Conservation (phyloP, 2,888 invertebrate species). For the Brassicogethes aeneus region DNA sequence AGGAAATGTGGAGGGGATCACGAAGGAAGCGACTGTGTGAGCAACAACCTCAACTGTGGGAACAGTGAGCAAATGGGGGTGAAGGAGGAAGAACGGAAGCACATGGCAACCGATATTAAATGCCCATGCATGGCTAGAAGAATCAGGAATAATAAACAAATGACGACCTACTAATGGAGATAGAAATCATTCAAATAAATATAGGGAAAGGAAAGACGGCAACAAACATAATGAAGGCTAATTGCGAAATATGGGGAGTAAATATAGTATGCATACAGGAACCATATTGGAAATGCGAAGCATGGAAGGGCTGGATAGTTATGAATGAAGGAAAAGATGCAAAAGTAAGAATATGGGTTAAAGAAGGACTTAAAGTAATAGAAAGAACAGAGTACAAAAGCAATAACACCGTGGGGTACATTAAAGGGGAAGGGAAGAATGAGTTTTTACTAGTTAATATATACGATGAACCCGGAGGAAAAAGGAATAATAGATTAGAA, state of each 20-base stretch:
- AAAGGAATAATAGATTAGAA: constrained; percentile 1
- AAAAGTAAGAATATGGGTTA: not conserved
- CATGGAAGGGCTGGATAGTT: too few relatives aligned
- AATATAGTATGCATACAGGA: not conserved
- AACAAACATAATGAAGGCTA: not conserved
- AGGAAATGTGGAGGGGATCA: constrained; percentile 4
- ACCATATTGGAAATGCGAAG: not conserved
- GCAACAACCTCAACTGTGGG: not conserved
- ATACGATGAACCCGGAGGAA: constrained; percentile 10
- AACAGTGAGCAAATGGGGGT: not conserved
- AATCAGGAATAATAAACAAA: not conserved
- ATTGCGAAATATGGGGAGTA: not conserved
- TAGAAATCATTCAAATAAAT: not conserved
- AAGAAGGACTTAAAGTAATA: not conserved
- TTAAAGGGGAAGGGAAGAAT: not conserved
- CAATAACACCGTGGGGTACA: not conserved
- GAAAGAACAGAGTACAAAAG: not conserved
- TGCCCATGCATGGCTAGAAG: not conserved
- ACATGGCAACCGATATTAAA: not conserved
- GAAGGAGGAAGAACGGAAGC: not conserved
- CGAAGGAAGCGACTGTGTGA: not conserved
- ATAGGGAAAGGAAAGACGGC: not conserved
- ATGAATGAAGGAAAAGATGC: not conserved
- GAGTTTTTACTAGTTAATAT: constrained; percentile 2
- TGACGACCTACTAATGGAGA: not conserved